Evolutionary conservation across 2,888 invertebrate species (phyloP), one percentile per base, ranked within the genome.

Genomic region (Aphelenchoides bicaudatus): DNA sequence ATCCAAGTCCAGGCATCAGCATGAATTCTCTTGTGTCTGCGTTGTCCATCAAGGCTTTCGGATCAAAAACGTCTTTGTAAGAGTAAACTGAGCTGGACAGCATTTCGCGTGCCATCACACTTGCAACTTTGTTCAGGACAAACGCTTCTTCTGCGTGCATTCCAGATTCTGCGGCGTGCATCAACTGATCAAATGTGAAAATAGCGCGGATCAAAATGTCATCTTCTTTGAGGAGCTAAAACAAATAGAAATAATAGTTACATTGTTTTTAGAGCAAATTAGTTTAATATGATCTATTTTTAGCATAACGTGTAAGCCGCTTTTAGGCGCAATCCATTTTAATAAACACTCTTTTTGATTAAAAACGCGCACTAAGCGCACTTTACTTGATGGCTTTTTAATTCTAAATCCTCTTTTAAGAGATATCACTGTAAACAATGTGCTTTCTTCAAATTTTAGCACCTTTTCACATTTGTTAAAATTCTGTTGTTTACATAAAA

Each of bases 151-250:
- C 61, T 6, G 39, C 53, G 29, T 37, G 47, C 16, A 63, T 19
- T 29, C 61, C 39, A 16, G 61, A 62, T 21, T 60, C 55, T 30
- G 61, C 61, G 4, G 61, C 61, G 16, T 57, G 30, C 29, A 58
- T 47, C 39, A 61, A 52, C 52, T 68, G 65, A 28, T 68, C 68
- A 38, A 68, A 58, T 2, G 67, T 63, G 58, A 61, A 65, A 30
- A 68, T 51, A 5, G 61, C 37, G 3, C 62, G 48, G 16, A 68
- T 56, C 16, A 68, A 28, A 3, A 39, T 39, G 21, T 56, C 67
- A 43, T 65, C 68, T 21, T 59, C 61, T 8, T 48, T 43, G 13
- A 63, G 56, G 21, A 61, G 25, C 63, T 63, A 19, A 13, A 64
- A 60, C 5, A 53, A 31, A 46, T 3, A 2, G 25, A 51, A n/a